Percentiles rank a stretch among this genome's conserved stretches.
phyloP scores from a whole-genome alignment of 2,797 vertebrate species.

The Mormyrops attenuatus region DNA sequence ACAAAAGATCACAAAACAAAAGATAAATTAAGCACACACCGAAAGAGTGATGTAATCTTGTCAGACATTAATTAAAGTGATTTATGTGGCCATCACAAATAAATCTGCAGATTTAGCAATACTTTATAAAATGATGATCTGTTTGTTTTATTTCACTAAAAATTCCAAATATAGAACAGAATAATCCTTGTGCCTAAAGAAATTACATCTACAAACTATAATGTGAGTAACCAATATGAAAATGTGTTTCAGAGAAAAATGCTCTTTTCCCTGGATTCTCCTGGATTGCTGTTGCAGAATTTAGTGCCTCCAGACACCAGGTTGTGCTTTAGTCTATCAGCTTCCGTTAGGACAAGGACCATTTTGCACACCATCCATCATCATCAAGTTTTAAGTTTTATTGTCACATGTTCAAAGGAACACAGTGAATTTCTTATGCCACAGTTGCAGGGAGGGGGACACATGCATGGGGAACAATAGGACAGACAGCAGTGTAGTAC shows the following conservation, averaged over 20 bases:
- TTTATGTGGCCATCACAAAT: constrained; percentile 17
- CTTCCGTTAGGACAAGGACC: neutral
- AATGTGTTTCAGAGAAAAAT: neutral
- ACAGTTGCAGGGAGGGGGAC: neutral
- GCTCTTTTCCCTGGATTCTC: neutral
- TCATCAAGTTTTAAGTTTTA: neutral
- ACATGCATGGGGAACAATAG: neutral
- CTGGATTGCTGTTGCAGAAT: neutral
- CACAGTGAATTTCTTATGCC: neutral
- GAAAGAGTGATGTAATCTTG: constrained; percentile 30
- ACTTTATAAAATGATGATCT: neutral
- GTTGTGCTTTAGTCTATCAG: neutral
- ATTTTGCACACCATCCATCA: neutral
- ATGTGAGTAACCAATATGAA: neutral
- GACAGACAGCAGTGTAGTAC: neutral
- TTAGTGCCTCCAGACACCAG: neutral
- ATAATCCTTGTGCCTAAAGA: neutral
- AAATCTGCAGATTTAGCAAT: neutral
- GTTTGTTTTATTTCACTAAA: neutral
- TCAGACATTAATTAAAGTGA: constrained; percentile 33
- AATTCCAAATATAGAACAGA: neutral
- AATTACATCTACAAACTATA: neutral
- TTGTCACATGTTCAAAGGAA: neutral
- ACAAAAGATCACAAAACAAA: constrained; percentile 39
- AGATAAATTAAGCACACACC: constrained; percentile 32